Percentiles rank a stretch among this genome's conserved stretches.
phyloP scores from a whole-genome alignment of 1,140 invertebrate species.

The Physella acuta region DNA sequence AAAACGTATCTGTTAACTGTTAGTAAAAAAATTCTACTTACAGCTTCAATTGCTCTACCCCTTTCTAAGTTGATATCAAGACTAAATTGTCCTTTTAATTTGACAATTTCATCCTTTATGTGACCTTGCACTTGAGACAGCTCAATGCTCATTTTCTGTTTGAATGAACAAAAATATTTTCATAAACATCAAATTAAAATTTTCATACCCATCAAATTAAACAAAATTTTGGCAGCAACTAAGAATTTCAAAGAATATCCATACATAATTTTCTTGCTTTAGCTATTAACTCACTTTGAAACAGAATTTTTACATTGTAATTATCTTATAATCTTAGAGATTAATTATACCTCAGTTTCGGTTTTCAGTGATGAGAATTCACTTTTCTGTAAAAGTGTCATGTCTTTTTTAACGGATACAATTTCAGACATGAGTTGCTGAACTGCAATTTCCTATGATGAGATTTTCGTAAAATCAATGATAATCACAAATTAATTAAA shows the following conservation, averaged over 20 bases:
- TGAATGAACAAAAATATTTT: not conserved
- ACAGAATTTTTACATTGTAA: too few relatives aligned
- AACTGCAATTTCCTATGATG: constrained; percentile 53
- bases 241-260: too few relatives aligned
- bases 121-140: constrained; percentile 44
- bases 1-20: not conserved
- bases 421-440: constrained; percentile 59
- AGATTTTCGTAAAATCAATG: too few relatives aligned
- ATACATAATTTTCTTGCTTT: too few relatives aligned
- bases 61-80: constrained; percentile 60
- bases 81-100: constrained; percentile 52
- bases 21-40: constrained; percentile 36
- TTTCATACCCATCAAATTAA: too few relatives aligned
- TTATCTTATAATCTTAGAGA: too few relatives aligned
- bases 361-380: constrained; percentile 58
- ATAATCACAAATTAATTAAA: too few relatives aligned
- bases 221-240: too few relatives aligned
- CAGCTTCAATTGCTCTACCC: constrained; percentile 54
- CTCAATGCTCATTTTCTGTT: constrained; percentile 52
- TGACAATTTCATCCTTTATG: constrained; percentile 51
- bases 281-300: too few relatives aligned
- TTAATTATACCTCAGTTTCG: constrained; percentile 54
- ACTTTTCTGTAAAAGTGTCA: constrained; percentile 60
- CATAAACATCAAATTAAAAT: not conserved
- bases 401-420: constrained; percentile 57